Conservation (phyloP, 2,113 vertebrate genomes). For the Nesogale talazaci region DNA sequence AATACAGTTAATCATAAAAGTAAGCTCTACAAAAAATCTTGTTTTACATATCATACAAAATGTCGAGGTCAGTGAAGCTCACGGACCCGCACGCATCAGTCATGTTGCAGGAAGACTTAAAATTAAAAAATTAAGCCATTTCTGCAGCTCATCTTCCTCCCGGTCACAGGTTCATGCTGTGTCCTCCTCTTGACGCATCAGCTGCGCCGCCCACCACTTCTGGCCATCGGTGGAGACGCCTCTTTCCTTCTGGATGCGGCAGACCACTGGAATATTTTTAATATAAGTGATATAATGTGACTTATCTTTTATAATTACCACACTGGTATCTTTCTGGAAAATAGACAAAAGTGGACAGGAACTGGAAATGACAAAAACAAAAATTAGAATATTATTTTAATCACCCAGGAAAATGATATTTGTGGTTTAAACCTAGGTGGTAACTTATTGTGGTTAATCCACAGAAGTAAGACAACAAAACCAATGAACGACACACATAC, state of each 20-base stretch:
- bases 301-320: too few relatives aligned
- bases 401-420: too few relatives aligned
- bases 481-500: too few relatives aligned
- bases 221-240: slow-evolving; percentile 50
- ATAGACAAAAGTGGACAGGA: too few relatives aligned
- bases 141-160: slow-evolving; percentile 86
- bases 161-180: slow-evolving; percentile 80
- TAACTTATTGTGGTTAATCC: too few relatives aligned
- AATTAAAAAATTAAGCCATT: slow-evolving; percentile 89
- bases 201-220: slow-evolving; percentile 72
- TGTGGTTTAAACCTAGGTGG: too few relatives aligned
- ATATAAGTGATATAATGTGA: too few relatives aligned
- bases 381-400: too few relatives aligned
- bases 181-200: slow-evolving; percentile 64
- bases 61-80: slow-evolving; percentile 88
- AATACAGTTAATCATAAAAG: slow-evolving; percentile 91
- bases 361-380: too few relatives aligned
- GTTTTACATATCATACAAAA: slow-evolving; percentile 93
- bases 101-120: slow-evolving; percentile 94
- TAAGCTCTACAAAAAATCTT: slow-evolving; percentile 92
- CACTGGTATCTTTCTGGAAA: too few relatives aligned
- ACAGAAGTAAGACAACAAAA: too few relatives aligned
- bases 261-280: not conserved
- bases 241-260: slow-evolving; percentile 67
- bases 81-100: slow-evolving; percentile 87